phyloP scores from a whole-genome alignment of 2,888 invertebrate species.

The Melitaea athalia region DNA sequence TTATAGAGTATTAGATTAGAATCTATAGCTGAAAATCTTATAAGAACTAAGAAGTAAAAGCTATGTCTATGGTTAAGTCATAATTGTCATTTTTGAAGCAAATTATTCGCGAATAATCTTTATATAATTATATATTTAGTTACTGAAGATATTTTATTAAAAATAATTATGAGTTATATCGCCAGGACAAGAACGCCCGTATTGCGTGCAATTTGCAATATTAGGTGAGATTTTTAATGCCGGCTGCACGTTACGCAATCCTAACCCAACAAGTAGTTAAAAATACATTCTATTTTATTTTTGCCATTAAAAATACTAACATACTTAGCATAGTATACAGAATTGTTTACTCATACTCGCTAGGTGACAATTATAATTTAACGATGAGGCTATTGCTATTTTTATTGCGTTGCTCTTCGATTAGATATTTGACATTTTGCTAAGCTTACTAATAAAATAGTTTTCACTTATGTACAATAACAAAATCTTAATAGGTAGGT shows the following conservation, averaged over 20 bases:
- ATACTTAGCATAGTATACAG: neutral
- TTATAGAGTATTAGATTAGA: neutral
- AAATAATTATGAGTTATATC: conserved; percentile 64
- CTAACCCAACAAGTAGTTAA: conserved; percentile 28
- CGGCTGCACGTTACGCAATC: conserved; percentile 69
- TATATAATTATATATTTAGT: conserved; percentile 25
- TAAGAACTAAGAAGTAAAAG: no score
- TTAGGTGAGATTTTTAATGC: conserved; percentile 59
- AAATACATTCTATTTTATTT: conserved; percentile 6
- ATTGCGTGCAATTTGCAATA: conserved; percentile 58
- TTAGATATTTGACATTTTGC: neutral
- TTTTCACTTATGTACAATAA: conserved; percentile 2
- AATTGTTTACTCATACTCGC: neutral
- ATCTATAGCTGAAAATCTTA: neutral
- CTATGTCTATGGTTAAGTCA: conserved; percentile 15
- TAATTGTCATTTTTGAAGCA: conserved; percentile 30
- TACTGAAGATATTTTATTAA: conserved; percentile 29
- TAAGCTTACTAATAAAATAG: conserved; percentile 11
- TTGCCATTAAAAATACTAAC: neutral
- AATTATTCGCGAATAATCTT: conserved; percentile 28
- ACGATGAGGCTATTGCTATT: neutral
- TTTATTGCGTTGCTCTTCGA: neutral
- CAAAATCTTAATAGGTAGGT: neutral
- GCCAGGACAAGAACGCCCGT: conserved; percentile 56
- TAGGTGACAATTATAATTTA: neutral